Evolutionary conservation across 2,113 vertebrate species (phyloP).

Genomic region (Brachypteracias leptosomus): DNA sequence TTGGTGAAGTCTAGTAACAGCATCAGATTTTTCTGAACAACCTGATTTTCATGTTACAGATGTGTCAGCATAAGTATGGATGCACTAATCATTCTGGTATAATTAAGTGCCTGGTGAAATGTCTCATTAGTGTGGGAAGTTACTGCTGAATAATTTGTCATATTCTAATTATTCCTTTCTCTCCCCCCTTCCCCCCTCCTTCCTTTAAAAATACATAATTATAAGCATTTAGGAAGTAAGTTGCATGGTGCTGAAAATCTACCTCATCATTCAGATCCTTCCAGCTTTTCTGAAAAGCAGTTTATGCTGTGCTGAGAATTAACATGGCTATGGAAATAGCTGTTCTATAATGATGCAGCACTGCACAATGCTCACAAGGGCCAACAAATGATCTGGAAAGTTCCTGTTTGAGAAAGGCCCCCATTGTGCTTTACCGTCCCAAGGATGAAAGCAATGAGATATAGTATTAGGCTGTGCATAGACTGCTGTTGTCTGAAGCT

Average conservation of each 20-base stretch:
- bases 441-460: neutral
- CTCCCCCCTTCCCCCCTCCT: neutral
- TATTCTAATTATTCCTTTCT: conserved; percentile 43
- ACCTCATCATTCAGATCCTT: conserved; percentile 1
- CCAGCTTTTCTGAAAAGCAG: neutral
- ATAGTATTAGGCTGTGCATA: neutral
- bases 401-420: neutral
- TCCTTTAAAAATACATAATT: neutral
- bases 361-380: neutral
- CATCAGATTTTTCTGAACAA: conserved; percentile 36
- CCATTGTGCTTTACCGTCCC: neutral
- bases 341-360: neutral
- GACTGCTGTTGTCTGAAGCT: neutral
- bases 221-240: conserved; percentile 34
- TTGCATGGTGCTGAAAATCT: neutral
- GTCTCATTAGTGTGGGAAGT: conserved; percentile 53
- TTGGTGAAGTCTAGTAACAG: conserved; percentile 42
- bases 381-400: neutral
- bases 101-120: conserved; percentile 66
- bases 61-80: conserved; percentile 26
- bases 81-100: conserved; percentile 15
- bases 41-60: conserved; percentile 52
- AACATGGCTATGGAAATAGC: neutral
- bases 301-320: neutral
- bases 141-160: conserved; percentile 36